Conservation (phyloP, 2,888 invertebrate species). For the Alentia gelatinosa region DNA sequence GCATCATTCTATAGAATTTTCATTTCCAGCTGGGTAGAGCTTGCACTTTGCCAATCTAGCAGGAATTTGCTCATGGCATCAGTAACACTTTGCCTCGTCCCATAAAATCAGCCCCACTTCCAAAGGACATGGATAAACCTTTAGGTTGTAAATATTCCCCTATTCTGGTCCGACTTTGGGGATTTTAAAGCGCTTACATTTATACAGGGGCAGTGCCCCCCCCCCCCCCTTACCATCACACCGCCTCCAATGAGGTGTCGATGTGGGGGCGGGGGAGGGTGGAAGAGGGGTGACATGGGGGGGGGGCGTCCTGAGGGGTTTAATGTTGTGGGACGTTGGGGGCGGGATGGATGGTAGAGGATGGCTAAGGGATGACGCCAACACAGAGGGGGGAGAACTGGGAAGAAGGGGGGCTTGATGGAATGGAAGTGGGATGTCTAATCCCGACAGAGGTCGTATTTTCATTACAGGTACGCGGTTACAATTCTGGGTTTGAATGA, state of each 20-base stretch:
- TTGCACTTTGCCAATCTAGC: not conserved
- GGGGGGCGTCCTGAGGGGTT: not conserved
- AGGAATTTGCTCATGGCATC: conserved; percentile 8
- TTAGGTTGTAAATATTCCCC: conserved; percentile 9
- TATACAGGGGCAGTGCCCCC: not conserved
- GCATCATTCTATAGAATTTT: conserved; percentile 39
- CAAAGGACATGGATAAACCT: conserved; percentile 47
- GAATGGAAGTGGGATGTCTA: not conserved
- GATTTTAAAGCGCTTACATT: conserved; percentile 21
- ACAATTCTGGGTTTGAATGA: conserved; percentile 29
- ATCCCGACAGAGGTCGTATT: conserved; percentile 19
- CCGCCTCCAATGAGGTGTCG: not conserved
- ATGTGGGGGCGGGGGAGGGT: not conserved
- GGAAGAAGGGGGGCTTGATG: not conserved
- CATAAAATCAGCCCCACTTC: conserved; percentile 37
- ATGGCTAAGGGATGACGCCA: not conserved
- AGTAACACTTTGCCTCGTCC: conserved; percentile 19
- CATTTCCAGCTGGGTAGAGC: not conserved
- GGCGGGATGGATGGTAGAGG: not conserved
- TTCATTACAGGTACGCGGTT: conserved; percentile 18
- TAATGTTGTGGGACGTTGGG: not conserved
- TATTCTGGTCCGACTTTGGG: conserved; percentile 24
- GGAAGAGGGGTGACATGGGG: not conserved
- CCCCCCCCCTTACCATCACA: not conserved
- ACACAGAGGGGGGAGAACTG: not conserved